phyloP scores from a whole-genome alignment of 2,797 vertebrate genomes.

The Ptychobarbus kaznakovi region DNA sequence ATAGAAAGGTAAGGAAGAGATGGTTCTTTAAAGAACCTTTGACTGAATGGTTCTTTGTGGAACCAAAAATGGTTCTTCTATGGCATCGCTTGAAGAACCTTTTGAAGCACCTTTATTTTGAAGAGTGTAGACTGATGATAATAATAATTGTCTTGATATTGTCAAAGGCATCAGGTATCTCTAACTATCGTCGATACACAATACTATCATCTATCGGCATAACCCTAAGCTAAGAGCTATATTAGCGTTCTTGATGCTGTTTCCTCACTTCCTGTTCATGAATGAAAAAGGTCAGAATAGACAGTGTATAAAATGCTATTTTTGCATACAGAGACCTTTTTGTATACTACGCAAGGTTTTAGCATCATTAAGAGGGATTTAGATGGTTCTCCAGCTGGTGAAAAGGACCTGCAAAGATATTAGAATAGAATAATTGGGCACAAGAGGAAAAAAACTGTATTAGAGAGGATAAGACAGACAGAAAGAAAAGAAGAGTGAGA shows the following conservation, averaged over 20 bases:
- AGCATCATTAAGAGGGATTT: slow-evolving; percentile 6
- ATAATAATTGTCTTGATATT: background rate
- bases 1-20: too few relatives aligned
- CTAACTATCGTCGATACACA: too few relatives aligned
- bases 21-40: too few relatives aligned
- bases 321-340: slow-evolving; percentile 4
- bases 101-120: too few relatives aligned
- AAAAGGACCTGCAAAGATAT: slow-evolving; percentile 8
- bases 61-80: too few relatives aligned
- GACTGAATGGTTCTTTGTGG: too few relatives aligned
- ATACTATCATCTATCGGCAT: too few relatives aligned
- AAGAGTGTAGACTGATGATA: background rate
- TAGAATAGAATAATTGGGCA: slow-evolving; percentile 26
- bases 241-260: background rate
- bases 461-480: background rate
- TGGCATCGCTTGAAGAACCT: too few relatives aligned
- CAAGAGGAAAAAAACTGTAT: slow-evolving; percentile 26
- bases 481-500: background rate
- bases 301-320: background rate
- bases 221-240: background rate
- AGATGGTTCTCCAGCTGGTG: background rate
- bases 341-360: background rate
- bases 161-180: too few relatives aligned
- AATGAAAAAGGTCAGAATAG: background rate
- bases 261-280: background rate